Base-by-base conservation (phyloP, 2,113 vertebrate species). In the Gobius niger region DNA sequence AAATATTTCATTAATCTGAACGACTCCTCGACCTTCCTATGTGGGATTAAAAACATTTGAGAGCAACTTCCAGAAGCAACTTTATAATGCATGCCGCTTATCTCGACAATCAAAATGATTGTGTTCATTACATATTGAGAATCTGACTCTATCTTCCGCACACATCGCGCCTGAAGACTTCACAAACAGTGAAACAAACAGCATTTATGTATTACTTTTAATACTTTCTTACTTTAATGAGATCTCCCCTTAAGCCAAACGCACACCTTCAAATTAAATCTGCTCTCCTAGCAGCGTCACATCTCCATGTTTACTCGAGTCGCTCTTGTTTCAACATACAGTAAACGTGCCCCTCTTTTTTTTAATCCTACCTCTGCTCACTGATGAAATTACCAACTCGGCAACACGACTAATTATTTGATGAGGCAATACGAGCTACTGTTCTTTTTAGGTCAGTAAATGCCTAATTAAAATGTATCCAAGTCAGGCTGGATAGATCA, bases 211-310 rank as follows among this genome's bases (percentile, higher is more conserved):
- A 42, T 41, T 61, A 60, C 59, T 76, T 72, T 69, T 64, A 74
- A 72, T 56, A 74, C 68, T 46, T 49, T 50, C 70, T 82, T 56
- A 60, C 41, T 77, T 67, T 75, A 73, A 77, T 75, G 76, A 67
- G 51, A 67, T 65, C 49, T 60, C 56, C 9, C 50, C 67, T 63
- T 57, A 62, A 70, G 44, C 34, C 18, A 11, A 72, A 64, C 40
- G 41, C 34, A 44, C 65, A 63, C 16, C 42, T 53, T 65, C 46
- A 70, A 63, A 78, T 64, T 67, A 13, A 44, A 61, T 44, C 68
- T 12, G 1, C 71, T 65, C 57, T 72, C 40, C 16, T 53, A 47
- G n/a, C 41, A 19, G 34, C 14, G 34, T 60, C 5, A 53, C 14
- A 49, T 44, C 44, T 69, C 19, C 60, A 65, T 71, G 59, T 70